Conservation (phyloP, 2,113 vertebrate species). For the Strix uralensis region DNA sequence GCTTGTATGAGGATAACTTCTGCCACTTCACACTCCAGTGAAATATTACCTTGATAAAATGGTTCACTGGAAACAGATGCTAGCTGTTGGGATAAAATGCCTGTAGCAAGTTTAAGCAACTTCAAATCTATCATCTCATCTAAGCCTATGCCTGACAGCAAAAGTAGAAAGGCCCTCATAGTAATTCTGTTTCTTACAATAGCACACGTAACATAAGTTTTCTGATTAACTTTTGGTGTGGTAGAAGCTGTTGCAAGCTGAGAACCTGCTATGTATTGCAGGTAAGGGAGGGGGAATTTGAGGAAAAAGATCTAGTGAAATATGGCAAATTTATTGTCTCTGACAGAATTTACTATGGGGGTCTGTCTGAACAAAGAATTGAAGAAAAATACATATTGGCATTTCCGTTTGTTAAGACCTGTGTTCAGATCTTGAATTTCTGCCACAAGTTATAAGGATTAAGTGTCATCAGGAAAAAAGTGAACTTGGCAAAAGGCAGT, state of each 20-base stretch:
- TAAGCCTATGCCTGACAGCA: conserved; percentile 23
- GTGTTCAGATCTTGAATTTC: neutral
- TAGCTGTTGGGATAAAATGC: conserved; percentile 38
- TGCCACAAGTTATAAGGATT: neutral
- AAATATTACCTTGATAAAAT: conserved; percentile 58
- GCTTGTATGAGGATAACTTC: conserved; percentile 6
- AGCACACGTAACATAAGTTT: conserved; percentile 21
- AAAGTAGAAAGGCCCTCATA: neutral
- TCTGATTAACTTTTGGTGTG: conserved; percentile 37
- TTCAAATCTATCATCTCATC: neutral
- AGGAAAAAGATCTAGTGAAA: neutral
- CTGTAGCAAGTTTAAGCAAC: conserved; percentile 36
- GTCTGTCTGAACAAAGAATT: neutral
- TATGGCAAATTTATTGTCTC: neutral
- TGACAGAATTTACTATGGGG: neutral
- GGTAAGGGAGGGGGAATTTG: neutral
- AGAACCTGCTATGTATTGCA: neutral
- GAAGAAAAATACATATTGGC: neutral
- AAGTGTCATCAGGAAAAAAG: neutral
- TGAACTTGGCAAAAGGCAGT: neutral
- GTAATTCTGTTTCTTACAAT: neutral
- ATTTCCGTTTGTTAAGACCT: neutral
- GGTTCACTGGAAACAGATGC: conserved; percentile 63
- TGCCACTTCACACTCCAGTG: conserved; percentile 46
- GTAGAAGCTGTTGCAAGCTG: neutral